Percentiles rank a stretch among this genome's conserved stretches.
phyloP scores from a whole-genome alignment of 1,140 invertebrate species.

The Dendroctonus valens region DNA sequence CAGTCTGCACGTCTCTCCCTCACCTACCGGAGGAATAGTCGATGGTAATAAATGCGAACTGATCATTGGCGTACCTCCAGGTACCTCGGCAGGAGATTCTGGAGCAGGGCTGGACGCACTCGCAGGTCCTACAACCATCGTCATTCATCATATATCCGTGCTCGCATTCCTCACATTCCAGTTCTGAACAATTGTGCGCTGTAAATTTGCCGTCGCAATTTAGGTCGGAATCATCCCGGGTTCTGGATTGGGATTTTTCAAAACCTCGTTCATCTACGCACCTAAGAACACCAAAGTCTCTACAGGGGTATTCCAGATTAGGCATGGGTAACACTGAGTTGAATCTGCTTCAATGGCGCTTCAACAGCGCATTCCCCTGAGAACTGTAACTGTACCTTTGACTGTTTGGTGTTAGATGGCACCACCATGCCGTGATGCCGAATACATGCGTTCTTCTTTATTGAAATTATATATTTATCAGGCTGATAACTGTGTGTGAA shows the following conservation, averaged over 20 bases:
- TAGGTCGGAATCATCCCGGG: conserved; percentile 48
- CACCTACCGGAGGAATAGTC: conserved; percentile 42
- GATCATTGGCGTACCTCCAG: neutral
- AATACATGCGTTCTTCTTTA: too few species aligned
- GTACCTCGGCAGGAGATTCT: conserved; percentile 66
- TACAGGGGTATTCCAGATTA: too few species aligned
- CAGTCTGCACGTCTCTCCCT: conserved; percentile 66
- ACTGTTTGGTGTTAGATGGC: too few species aligned
- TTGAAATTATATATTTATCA: too few species aligned
- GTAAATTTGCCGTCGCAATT: conserved; percentile 47
- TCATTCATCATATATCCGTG: conserved; percentile 67
- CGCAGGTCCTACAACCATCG: conserved; percentile 71
- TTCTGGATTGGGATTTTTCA: conserved; percentile 65
- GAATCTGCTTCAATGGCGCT: too few species aligned
- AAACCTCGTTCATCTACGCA: conserved; percentile 84
- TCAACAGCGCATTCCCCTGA: too few species aligned
- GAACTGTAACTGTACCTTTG: too few species aligned
- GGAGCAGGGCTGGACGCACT: conserved; percentile 75
- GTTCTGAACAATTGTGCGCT: conserved; percentile 57
- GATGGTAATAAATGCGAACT: neutral
- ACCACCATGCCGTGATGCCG: too few species aligned
- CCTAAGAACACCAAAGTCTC: conserved; percentile 15
- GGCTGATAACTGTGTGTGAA: too few species aligned
- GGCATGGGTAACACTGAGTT: too few species aligned
- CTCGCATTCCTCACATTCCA: conserved; percentile 65